Base-by-base conservation (phyloP, 1,140 invertebrate genomes). In the Danaus melanippus region DNA sequence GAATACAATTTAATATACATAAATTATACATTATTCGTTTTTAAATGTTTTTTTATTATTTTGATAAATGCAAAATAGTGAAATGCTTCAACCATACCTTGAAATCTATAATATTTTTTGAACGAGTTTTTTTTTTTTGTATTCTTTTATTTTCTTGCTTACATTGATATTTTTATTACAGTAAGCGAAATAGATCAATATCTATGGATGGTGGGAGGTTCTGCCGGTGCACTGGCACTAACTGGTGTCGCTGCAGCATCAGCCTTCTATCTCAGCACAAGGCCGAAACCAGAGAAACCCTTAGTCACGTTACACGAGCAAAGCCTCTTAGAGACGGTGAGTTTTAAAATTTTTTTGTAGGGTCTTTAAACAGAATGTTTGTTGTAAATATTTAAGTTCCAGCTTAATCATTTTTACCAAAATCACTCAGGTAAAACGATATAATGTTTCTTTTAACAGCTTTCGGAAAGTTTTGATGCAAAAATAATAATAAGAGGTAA, bases 241-340 rank as follows among this genome's bases (percentile, higher is more conserved):
- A 92, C 92, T 9, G 92, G 92, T 49, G 90, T 93, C 43, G 92
- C 92, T 10, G 92, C 92, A 7, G 91, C 91, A n/a, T 89, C 91
- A 4, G 90, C 91, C 40, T 92, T 91, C 79, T 93, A 93, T 78
- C 89, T 92, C 67, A 91, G 90, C 64, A 92, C 91, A 45, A 89
- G 92, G 68, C 93, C 93, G 46, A 89, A 88, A 56, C 90, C 93
- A 46, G 90, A 94, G 85, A 92, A 90, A 79, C 93, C 93, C 42
- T 88, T 94, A 66, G 92, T 94, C 77, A 92, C 93, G 65, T 89
- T 94, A 52, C 89, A 93, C 71, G 90, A 91, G 76, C 93, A 95
- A 83, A 92, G 89, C 76, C 81, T 88, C 50, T 79, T 92, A 56
- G 89, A 91, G 84, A 87, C 91, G 83, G 93, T 93, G 80, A 91